These are phyloP conservation scores for Sebastes fasciatus DNA, from an alignment of 2,113 vertebrate genomes.

Conservation along the genomic window DNA sequence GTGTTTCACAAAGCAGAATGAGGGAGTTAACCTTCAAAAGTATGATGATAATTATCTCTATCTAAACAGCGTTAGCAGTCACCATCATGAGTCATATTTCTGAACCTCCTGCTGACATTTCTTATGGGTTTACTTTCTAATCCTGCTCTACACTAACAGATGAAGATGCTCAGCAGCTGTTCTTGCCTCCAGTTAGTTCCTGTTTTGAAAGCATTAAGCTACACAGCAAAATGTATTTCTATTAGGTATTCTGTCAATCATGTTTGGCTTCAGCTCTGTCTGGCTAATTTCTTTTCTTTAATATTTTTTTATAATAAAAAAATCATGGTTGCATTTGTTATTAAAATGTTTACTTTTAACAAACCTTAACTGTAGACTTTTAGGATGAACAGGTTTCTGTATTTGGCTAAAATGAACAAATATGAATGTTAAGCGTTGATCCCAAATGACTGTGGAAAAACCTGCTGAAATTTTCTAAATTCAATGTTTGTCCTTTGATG, in stretches of 20 bases:
- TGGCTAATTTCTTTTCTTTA: background rate
- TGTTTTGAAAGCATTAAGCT: constrained; percentile 5
- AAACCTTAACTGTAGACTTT: background rate
- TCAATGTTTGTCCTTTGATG: constrained; percentile 9
- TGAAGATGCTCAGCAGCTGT: background rate
- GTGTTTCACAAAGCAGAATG: background rate
- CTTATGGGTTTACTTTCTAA: background rate
- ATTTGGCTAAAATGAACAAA: constrained; percentile 12
- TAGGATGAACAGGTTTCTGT: constrained; percentile 8
- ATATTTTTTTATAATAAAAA: constrained; percentile 8
- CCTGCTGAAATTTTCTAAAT: background rate
- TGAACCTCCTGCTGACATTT: background rate
- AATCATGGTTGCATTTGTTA: constrained; percentile 22
- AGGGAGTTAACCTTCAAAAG: background rate
- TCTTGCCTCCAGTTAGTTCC: background rate
- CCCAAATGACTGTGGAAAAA: constrained; percentile 22
- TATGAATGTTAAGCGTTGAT: constrained; percentile 11
- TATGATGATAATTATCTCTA: background rate
- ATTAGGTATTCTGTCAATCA: background rate
- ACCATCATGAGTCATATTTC: background rate
- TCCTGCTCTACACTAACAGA: background rate
- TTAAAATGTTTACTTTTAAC: constrained; percentile 8
- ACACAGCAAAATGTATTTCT: constrained; percentile 7
- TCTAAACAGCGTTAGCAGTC: background rate
- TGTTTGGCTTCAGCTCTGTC: constrained; percentile 1